A percentile compares a stretch with the other conserved stretches of the same genome.
Evolutionary conservation across 2,113 vertebrate species (phyloP).

Genomic region (Mormyrus lacerda): DNA sequence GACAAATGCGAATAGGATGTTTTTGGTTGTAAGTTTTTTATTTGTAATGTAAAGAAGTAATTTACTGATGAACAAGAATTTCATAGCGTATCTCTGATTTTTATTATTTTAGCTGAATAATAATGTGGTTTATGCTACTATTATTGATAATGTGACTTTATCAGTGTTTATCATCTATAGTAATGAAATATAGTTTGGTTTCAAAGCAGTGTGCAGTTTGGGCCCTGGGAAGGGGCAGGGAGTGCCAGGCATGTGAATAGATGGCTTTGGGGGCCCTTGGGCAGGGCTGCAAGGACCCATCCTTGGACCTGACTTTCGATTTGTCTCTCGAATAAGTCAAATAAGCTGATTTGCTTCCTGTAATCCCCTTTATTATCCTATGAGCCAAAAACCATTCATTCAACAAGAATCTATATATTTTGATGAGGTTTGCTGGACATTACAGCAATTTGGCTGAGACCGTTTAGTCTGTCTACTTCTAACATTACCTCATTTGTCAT

Average conservation of each 20-base stretch:
- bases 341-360: not conserved
- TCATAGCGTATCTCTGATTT: not conserved
- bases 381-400: not conserved
- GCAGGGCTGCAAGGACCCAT: not conserved
- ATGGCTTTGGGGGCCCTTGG: not conserved
- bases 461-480: not conserved
- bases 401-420: not conserved
- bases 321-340: not conserved
- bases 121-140: not conserved
- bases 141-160: not conserved
- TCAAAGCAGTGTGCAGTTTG: not conserved
- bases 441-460: not conserved
- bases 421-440: not conserved
- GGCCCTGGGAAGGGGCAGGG: not conserved
- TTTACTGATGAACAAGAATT: not conserved
- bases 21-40: not conserved
- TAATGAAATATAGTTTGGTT: not conserved
- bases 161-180: not conserved
- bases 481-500: not conserved
- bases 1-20: not conserved
- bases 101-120: not conserved
- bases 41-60: not conserved
- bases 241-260: not conserved
- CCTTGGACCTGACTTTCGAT: not conserved
- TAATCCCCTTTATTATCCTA: not conserved